phyloP scores from a whole-genome alignment of 1,140 invertebrate genomes.

The Augochlora pura region DNA sequence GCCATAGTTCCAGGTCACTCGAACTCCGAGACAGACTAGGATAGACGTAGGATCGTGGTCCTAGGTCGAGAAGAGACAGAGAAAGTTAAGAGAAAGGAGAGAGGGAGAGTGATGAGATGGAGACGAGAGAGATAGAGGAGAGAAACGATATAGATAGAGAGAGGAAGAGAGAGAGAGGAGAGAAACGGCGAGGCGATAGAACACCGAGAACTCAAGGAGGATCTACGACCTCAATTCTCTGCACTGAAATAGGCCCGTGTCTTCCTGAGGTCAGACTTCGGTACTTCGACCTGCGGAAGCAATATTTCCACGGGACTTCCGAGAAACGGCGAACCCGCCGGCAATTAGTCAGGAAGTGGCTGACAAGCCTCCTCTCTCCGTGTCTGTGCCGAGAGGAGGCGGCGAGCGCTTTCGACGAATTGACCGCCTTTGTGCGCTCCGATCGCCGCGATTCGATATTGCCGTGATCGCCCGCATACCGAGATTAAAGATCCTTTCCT shows the following conservation, averaged over 20 bases:
- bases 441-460: conserved; percentile 50
- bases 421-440: conserved; percentile 48
- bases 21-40: conserved; percentile 5
- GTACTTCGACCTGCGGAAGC: conserved; percentile 62
- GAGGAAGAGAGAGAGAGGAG: background rate
- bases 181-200: background rate
- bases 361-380: conserved; percentile 62
- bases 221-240: conserved; percentile 57
- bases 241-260: conserved; percentile 57
- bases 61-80: too few species aligned
- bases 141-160: background rate
- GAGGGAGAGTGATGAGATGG: background rate
- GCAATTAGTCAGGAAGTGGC: conserved; percentile 71
- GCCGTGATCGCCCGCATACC: conserved; percentile 33
- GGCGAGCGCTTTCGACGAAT: conserved; percentile 58
- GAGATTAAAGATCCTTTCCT: conserved; percentile 43
- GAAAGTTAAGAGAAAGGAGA: background rate
- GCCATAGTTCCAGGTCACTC: conserved; percentile 30
- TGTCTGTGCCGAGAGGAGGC: conserved; percentile 39
- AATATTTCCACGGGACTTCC: conserved; percentile 68
- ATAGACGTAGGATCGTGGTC: background rate
- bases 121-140: background rate
- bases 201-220: conserved; percentile 35
- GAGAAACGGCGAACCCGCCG: conserved; percentile 57
- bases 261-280: conserved; percentile 57